Conservation (phyloP, 1,140 invertebrate genomes). For the Drosophila novamexicana region DNA sequence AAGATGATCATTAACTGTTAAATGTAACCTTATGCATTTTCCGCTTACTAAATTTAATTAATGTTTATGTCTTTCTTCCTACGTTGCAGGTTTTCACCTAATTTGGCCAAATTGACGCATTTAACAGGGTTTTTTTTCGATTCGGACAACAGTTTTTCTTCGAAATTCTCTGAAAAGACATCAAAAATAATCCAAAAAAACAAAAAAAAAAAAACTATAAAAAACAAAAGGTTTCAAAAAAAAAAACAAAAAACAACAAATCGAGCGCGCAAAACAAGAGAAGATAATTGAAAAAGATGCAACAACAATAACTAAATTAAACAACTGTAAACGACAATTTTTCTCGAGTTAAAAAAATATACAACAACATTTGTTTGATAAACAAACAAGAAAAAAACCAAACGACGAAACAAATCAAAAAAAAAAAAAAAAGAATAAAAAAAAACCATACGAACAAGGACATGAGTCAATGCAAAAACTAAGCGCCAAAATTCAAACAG, state of each 20-base stretch:
- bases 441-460: conserved; percentile 42
- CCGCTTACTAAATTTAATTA: background rate
- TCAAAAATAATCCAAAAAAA: conserved; percentile 20
- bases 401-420: conserved; percentile 2
- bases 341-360: conserved; percentile 9
- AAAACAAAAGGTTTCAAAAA: conserved; percentile 21
- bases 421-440: conserved; percentile 17
- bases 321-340: conserved; percentile 16
- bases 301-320: conserved; percentile 25
- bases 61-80: conserved; percentile 15
- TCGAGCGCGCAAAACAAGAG: conserved; percentile 16
- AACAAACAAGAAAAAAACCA: conserved; percentile 11
- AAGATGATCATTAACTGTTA: background rate
- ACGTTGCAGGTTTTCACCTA: conserved; percentile 60
- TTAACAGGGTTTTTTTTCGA: conserved; percentile 38
- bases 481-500: conserved; percentile 19
- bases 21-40: background rate
- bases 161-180: conserved; percentile 25
- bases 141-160: conserved; percentile 35
- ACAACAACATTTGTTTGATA: conserved; percentile 24
- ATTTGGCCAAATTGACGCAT: conserved; percentile 74
- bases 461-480: conserved; percentile 57
- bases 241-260: conserved; percentile 13
- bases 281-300: conserved; percentile 16
- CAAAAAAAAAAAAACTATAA: conserved; percentile 7